Percentiles rank a stretch among this genome's conserved stretches.
phyloP scores from a whole-genome alignment of 2,888 invertebrate species.

The Ernsta delagoae region DNA sequence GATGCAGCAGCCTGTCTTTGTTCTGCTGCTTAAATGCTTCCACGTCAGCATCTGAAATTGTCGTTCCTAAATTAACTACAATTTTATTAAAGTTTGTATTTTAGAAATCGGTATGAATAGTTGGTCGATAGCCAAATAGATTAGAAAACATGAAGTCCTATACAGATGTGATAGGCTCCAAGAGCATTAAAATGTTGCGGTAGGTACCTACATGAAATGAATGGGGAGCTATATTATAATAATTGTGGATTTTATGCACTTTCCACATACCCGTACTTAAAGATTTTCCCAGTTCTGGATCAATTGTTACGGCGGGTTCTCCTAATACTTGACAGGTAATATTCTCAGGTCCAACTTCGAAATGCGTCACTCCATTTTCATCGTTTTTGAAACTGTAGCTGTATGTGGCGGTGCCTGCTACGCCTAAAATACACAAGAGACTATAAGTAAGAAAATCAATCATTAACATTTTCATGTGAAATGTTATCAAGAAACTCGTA shows the following conservation, averaged over 20 bases:
- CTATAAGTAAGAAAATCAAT: too few species aligned
- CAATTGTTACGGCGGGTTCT: constrained; percentile 52
- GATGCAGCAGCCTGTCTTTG: constrained; percentile 42
- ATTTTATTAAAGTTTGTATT: too few species aligned
- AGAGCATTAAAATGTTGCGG: too few species aligned
- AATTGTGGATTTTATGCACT: background rate
- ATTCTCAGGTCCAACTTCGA: constrained; percentile 66
- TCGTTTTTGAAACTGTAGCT: constrained; percentile 57
- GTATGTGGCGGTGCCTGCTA: constrained; percentile 58
- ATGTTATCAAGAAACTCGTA: too few species aligned
- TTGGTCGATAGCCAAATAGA: too few species aligned
- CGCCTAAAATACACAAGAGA: constrained; percentile 48
- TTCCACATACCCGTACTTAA: constrained; percentile 53
- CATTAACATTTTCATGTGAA: too few species aligned
- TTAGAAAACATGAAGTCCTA: too few species aligned
- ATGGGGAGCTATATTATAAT: too few species aligned
- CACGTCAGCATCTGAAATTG: constrained; percentile 56
- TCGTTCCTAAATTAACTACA: too few species aligned
- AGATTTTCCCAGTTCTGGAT: constrained; percentile 47
- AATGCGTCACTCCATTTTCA: constrained; percentile 58
- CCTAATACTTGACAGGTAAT: constrained; percentile 58
- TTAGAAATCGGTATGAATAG: too few species aligned
- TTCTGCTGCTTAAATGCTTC: constrained; percentile 46
- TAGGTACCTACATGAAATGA: too few species aligned
- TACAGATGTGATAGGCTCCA: too few species aligned